These are phyloP conservation scores for Lagodon rhomboides DNA, from an alignment of 2,797 vertebrate species.

Conservation along the genomic window DNA sequence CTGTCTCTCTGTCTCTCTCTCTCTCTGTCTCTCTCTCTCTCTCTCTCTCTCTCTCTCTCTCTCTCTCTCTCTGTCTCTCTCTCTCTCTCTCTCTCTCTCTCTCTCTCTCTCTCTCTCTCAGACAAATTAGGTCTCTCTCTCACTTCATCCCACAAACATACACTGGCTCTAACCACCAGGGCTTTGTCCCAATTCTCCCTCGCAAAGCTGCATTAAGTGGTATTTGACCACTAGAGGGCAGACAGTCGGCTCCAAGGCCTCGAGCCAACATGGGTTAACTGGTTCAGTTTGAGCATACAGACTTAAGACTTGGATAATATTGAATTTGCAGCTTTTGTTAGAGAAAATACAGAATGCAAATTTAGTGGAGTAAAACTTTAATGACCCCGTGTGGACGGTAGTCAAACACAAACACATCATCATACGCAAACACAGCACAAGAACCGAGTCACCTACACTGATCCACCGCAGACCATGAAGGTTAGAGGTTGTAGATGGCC, in stretches of 20 bases:
- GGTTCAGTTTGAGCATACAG: background rate
- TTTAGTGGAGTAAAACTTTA: no score
- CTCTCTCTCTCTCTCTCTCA: constrained; percentile 21
- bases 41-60: constrained; percentile 18
- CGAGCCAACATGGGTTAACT: background rate
- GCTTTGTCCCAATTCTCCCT: constrained; percentile 75
- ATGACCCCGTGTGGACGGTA: no score
- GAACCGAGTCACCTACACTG: no score
- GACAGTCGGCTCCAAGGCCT: constrained; percentile 1
- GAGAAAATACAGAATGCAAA: background rate
- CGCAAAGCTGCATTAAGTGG: constrained; percentile 48
- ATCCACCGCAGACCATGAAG: no score
- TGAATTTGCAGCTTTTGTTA: background rate
- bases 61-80: background rate
- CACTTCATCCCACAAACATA: constrained; percentile 55
- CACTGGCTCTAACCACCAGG: constrained; percentile 64
- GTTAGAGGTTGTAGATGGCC: no score
- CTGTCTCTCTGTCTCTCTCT: constrained; percentile 4
- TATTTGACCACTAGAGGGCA: constrained; percentile 72
- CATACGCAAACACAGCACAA: no score
- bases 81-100: background rate
- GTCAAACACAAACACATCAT: no score
- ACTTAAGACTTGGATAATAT: background rate
- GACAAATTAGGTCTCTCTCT: constrained; percentile 69
- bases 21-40: constrained; percentile 31